These are phyloP conservation scores for Hesperophylax magnus DNA, from an alignment of 1,140 invertebrate genomes.

Conservation along the genomic window DNA sequence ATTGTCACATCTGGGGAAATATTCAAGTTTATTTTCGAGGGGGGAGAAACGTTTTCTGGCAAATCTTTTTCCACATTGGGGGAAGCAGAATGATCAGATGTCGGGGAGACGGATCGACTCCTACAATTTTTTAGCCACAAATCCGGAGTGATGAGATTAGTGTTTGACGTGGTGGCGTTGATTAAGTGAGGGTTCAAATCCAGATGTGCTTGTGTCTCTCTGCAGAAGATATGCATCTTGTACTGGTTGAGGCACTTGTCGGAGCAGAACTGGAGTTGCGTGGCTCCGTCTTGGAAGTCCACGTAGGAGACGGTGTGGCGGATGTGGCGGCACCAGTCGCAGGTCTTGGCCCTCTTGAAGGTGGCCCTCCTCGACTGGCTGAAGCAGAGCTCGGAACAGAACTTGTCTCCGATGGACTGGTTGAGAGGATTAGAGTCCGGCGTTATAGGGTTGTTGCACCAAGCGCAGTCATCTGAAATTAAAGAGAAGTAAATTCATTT, in stretches of 20 bases:
- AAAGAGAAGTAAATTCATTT: neutral
- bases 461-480: conserved; percentile 71
- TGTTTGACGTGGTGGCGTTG: conserved; percentile 62
- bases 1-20: conserved; percentile 60
- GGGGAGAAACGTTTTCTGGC: conserved; percentile 59
- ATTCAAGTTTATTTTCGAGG: conserved; percentile 59
- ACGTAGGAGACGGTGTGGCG: conserved; percentile 93
- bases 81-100: conserved; percentile 63
- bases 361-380: conserved; percentile 88
- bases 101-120: conserved; percentile 75
- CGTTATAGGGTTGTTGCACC: conserved; percentile 73
- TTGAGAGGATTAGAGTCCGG: conserved; percentile 72
- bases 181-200: conserved; percentile 84
- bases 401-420: conserved; percentile 73
- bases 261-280: conserved; percentile 86
- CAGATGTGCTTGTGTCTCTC: conserved; percentile 90
- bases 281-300: conserved; percentile 87
- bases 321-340: conserved; percentile 93
- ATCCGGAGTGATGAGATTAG: conserved; percentile 86
- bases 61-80: conserved; percentile 60
- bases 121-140: conserved; percentile 86
- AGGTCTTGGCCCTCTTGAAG: conserved; percentile 93
- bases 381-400: conserved; percentile 92
- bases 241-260: conserved; percentile 95
- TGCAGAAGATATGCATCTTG: conserved; percentile 96